Conservation (phyloP, 2,888 invertebrate species). For the Tetheella fluctuosa region DNA sequence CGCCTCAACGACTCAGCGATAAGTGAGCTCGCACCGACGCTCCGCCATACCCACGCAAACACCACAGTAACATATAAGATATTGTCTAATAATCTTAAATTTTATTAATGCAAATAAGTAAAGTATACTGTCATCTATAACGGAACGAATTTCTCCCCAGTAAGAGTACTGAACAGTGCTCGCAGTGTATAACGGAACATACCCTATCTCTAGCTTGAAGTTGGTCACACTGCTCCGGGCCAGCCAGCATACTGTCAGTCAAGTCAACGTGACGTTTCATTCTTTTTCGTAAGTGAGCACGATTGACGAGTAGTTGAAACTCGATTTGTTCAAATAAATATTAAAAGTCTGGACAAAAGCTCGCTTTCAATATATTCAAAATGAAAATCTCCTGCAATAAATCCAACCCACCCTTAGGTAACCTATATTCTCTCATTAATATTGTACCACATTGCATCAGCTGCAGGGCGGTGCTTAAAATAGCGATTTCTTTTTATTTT, state of each 20-base stretch:
- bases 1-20: too few relatives aligned
- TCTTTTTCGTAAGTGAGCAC: not conserved
- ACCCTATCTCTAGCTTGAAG: too few relatives aligned
- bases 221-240: too few relatives aligned
- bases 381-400: slow-evolving; percentile 78
- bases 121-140: too few relatives aligned
- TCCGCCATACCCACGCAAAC: too few relatives aligned
- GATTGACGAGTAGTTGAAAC: slow-evolving; percentile 2
- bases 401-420: slow-evolving; percentile 82
- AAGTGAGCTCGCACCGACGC: too few relatives aligned
- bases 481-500: slow-evolving; percentile 47
- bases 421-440: slow-evolving; percentile 33
- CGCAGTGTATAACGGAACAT: too few relatives aligned
- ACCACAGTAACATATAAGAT: too few relatives aligned
- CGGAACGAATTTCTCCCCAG: too few relatives aligned
- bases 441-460: slow-evolving; percentile 46
- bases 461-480: slow-evolving; percentile 45
- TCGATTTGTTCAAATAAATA: slow-evolving; percentile 27
- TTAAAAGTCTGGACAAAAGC: slow-evolving; percentile 20
- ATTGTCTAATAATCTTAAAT: too few relatives aligned
- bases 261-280: not conserved
- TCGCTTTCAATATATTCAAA: slow-evolving; percentile 23
- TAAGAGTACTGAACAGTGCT: too few relatives aligned
- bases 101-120: too few relatives aligned
- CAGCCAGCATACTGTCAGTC: not conserved